Evolutionary conservation across 2,113 vertebrate genomes (phyloP).

Genomic region (Puma concolor): DNA sequence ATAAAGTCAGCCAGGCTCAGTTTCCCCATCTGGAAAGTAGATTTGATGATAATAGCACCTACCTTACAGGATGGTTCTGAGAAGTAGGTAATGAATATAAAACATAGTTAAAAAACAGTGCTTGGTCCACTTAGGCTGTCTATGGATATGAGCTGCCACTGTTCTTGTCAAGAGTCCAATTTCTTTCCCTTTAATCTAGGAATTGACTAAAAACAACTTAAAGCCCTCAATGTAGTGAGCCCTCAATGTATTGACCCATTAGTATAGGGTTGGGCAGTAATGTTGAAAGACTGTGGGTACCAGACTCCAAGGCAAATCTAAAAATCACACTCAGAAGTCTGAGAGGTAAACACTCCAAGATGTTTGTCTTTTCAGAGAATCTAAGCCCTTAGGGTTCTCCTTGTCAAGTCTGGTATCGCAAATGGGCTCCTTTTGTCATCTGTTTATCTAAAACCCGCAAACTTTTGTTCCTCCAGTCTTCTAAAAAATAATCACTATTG

Average conservation of each 20-base stretch:
- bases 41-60: neutral
- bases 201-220: neutral
- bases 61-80: neutral
- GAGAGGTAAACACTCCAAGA: neutral
- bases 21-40: neutral
- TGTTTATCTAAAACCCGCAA: conserved; percentile 31
- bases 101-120: neutral
- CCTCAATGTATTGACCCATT: no score
- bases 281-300: neutral
- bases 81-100: neutral
- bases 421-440: neutral
- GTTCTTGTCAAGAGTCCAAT: neutral
- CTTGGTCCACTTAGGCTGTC: neutral
- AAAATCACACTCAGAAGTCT: neutral
- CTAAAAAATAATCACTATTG: neutral
- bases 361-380: neutral
- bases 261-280: neutral
- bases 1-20: neutral
- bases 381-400: neutral
- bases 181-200: neutral
- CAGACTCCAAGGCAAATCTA: neutral
- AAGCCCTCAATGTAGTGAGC: neutral
- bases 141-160: neutral
- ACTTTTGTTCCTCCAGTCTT: conserved; percentile 5
- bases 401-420: conserved; percentile 1